Evolutionary conservation across 2,888 invertebrate species (phyloP).

Genomic region (Chloroclystis v-ata): DNA sequence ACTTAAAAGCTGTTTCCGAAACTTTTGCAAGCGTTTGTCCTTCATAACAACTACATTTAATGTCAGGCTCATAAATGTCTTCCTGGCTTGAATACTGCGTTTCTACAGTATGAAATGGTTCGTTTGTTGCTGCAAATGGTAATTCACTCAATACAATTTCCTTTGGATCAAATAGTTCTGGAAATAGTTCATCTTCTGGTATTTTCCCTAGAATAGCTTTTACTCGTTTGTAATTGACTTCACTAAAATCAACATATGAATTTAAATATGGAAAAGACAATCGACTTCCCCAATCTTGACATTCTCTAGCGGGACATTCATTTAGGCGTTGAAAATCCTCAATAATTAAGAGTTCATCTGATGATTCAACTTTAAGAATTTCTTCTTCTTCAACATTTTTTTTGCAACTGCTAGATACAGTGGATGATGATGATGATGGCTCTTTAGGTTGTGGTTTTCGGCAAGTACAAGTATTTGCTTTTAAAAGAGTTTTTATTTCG

Average conservation of each 20-base stretch:
- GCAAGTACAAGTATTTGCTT: conserved; percentile 57
- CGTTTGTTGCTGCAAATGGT: conserved; percentile 53
- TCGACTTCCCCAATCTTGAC: conserved; percentile 41
- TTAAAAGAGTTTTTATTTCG: conserved; percentile 51
- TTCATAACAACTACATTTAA: conserved; percentile 45
- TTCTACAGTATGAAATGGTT: conserved; percentile 43
- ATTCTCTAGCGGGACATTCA: conserved; percentile 46
- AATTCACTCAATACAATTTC: conserved; percentile 41
- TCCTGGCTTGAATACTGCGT: conserved; percentile 67
- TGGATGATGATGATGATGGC: conserved; percentile 5
- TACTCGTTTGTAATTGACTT: conserved; percentile 55
- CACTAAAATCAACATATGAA: conserved; percentile 56
- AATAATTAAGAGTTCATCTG: conserved; percentile 46
- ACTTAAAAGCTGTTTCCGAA: conserved; percentile 23
- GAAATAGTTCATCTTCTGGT: conserved; percentile 23
- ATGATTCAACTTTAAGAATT: conserved; percentile 39
- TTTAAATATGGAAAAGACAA: conserved; percentile 46
- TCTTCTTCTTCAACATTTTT: conserved; percentile 17
- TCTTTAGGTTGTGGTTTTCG: conserved; percentile 20
- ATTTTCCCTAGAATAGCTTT: conserved; percentile 43
- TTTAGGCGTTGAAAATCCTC: conserved; percentile 45
- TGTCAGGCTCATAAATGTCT: conserved; percentile 34
- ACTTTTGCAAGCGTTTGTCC: conserved; percentile 15
- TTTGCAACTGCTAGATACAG: conserved; percentile 4
- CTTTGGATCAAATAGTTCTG: conserved; percentile 41